A percentile compares a stretch with the other conserved stretches of the same genome.
These are phyloP conservation scores for Telenomus remus DNA, from an alignment of 1,140 invertebrate species.

Conservation along the genomic window DNA sequence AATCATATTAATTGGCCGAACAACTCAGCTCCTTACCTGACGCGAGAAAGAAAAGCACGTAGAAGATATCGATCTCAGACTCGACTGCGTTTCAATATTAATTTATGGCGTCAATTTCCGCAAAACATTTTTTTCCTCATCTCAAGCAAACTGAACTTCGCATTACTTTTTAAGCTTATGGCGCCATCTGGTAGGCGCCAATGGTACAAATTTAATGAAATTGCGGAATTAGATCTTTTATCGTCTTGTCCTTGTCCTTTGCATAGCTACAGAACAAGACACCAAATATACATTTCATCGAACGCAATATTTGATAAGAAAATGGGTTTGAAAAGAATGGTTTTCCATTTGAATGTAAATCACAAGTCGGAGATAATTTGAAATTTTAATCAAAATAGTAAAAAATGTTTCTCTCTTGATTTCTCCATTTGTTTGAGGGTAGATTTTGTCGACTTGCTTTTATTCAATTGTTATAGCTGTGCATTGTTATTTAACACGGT, in stretches of 20 bases:
- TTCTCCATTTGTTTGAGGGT: no score
- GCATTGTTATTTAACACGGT: no score
- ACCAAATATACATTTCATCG: no score
- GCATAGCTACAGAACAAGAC: neutral
- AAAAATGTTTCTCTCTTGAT: no score
- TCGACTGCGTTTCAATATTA: slow-evolving; percentile 37
- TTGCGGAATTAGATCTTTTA: slow-evolving; percentile 1
- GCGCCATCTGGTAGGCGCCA: slow-evolving; percentile 1
- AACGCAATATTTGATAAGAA: no score
- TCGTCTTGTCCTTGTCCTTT: neutral
- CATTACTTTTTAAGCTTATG: slow-evolving; percentile 3
- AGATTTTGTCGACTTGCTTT: no score
- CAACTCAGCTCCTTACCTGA: slow-evolving; percentile 24
- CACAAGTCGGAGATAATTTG: no score
- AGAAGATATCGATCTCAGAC: slow-evolving; percentile 50
- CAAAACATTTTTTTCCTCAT: slow-evolving; percentile 1
- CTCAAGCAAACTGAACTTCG: neutral
- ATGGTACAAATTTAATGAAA: slow-evolving; percentile 1
- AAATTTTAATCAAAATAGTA: no score
- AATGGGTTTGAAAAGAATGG: no score
- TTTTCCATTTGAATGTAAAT: no score
- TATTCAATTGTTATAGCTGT: no score
- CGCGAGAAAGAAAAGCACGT: slow-evolving; percentile 41
- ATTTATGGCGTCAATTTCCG: slow-evolving; percentile 45
- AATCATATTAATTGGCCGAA: slow-evolving; percentile 35